phyloP scores from a whole-genome alignment of 2,888 invertebrate genomes.

The Callinectes sapidus region DNA sequence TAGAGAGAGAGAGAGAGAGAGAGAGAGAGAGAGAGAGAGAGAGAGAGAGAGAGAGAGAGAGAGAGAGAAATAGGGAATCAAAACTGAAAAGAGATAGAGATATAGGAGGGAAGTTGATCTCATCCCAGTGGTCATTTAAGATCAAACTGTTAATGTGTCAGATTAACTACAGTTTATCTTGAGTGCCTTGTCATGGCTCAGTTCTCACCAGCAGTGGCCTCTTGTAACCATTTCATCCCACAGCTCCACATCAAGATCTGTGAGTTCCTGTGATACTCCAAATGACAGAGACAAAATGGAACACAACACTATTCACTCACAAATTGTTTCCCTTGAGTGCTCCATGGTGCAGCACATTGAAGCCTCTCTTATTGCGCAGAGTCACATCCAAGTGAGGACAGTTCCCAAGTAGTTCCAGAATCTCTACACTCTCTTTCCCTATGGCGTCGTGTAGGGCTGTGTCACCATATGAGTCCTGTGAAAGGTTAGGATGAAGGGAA shows the following conservation, averaged over 20 bases:
- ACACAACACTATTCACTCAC: slow-evolving; percentile 76
- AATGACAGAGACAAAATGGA: not conserved
- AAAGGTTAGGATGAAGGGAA: not conserved
- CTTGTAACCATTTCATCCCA: too few species aligned
- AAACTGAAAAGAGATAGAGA: too few species aligned
- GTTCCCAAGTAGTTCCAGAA: slow-evolving; percentile 84
- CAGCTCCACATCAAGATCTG: too few species aligned
- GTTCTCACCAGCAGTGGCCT: too few species aligned
- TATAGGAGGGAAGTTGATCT: too few species aligned
- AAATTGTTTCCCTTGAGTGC: slow-evolving; percentile 89
- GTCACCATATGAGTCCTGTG: slow-evolving; percentile 85
- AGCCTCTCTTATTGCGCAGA: slow-evolving; percentile 87
- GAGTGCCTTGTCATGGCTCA: too few species aligned
- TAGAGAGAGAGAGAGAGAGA: too few species aligned
- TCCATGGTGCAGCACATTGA: slow-evolving; percentile 90
- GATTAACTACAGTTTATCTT: too few species aligned
- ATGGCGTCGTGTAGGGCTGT: slow-evolving; percentile 91
- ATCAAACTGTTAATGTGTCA: too few species aligned
- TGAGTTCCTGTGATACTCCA: too few species aligned
- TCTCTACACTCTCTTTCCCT: slow-evolving; percentile 85
- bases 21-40: too few species aligned
- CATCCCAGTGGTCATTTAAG: too few species aligned
- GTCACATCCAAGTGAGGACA: slow-evolving; percentile 84
- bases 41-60: not conserved
- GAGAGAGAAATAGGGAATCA: not conserved